phyloP scores from a whole-genome alignment of 92 coral and sea anemone species.

The Epizoanthus rinbou region DNA sequence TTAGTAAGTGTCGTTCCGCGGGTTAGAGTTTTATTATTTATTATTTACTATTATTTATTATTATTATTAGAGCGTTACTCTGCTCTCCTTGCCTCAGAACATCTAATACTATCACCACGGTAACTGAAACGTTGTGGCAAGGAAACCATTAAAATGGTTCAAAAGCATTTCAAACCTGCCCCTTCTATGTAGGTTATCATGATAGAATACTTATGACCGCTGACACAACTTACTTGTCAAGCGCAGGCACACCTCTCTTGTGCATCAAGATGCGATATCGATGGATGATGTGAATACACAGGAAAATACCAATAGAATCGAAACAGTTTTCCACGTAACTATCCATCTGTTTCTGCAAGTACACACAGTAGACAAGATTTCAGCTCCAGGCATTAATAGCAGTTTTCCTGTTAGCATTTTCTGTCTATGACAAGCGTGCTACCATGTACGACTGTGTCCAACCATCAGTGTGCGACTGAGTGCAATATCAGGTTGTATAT shows the following conservation, averaged over 20 bases:
- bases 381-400: neutral
- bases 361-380: neutral
- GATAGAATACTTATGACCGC: neutral
- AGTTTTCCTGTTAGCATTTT: neutral
- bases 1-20: no score
- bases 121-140: no score
- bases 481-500: no score
- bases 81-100: no score
- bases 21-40: no score
- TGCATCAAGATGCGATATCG: slow-evolving; percentile 97
- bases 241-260: slow-evolving; percentile 95
- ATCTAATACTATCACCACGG: no score
- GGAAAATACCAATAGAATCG: slow-evolving; percentile 95
- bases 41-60: no score
- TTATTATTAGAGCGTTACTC: no score
- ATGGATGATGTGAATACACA: slow-evolving; percentile 94
- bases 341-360: slow-evolving; percentile 95
- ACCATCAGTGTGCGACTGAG: no score
- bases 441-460: no score
- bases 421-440: no score
- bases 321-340: slow-evolving; percentile 88
- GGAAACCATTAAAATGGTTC: neutral
- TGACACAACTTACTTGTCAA: slow-evolving; percentile 83
- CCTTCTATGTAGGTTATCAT: no score
- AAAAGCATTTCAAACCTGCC: neutral